Conservation (phyloP, 64 coral and sea anemone species). For the Actinia tenebrosa region DNA sequence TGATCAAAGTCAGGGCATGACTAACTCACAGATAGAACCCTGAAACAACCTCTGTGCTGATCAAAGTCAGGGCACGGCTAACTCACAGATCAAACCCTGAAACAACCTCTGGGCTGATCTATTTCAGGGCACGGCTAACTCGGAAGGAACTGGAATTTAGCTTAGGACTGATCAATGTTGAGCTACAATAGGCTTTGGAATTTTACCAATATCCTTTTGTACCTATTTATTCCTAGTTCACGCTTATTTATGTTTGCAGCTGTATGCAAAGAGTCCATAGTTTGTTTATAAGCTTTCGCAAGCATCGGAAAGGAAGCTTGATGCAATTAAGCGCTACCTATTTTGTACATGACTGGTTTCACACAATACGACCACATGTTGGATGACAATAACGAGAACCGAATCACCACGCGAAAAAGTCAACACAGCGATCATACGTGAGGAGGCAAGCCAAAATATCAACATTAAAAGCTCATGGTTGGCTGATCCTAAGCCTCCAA, state of each 20-base stretch:
- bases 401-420: constrained; percentile 9
- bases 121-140: background rate
- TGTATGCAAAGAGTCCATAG: background rate
- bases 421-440: background rate
- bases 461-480: background rate
- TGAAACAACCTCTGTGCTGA: too few species aligned
- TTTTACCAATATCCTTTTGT: background rate
- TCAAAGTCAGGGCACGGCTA: too few species aligned
- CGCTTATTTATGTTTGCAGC: background rate
- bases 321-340: background rate
- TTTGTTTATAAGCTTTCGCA: constrained; percentile 7
- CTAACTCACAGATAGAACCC: too few species aligned
- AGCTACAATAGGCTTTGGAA: background rate
- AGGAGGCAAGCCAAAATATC: background rate
- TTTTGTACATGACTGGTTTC: background rate
- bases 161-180: background rate
- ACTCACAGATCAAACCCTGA: too few species aligned
- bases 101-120: too few species aligned
- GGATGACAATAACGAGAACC: background rate
- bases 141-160: background rate
- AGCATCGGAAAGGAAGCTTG: background rate
- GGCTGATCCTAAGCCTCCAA: background rate
- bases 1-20: too few species aligned
- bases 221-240: background rate
- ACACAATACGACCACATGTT: constrained; percentile 18